These are phyloP conservation scores for Pipistrellus pygmaeus DNA, from an alignment of 2,797 vertebrate genomes.

Conservation along the genomic window DNA sequence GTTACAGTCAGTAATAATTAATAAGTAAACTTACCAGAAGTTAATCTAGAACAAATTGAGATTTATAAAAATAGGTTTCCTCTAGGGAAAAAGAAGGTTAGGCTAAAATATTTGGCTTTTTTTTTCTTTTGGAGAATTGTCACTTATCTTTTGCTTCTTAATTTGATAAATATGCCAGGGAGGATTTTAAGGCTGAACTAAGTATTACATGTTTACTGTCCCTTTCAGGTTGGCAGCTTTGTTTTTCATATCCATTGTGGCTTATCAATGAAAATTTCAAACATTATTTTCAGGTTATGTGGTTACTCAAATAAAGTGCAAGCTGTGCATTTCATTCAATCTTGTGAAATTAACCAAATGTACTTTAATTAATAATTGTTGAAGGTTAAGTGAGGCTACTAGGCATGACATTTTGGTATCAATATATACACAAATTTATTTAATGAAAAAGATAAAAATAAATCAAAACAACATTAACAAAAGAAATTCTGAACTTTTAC, in stretches of 20 bases:
- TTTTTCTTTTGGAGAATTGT: background rate
- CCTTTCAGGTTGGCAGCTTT: background rate
- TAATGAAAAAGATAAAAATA: background rate
- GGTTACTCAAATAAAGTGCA: background rate
- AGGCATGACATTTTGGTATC: background rate
- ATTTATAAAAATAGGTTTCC: background rate
- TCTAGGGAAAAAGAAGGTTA: background rate
- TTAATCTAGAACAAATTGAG: background rate
- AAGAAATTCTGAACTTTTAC: background rate
- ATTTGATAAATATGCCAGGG: background rate
- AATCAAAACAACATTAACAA: background rate
- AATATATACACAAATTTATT: background rate
- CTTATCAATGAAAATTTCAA: constrained; percentile 41
- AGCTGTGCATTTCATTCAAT: background rate
- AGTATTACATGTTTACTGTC: background rate
- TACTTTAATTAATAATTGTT: background rate
- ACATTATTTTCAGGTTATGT: background rate
- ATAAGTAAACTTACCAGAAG: background rate
- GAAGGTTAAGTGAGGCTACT: background rate
- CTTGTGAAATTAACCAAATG: background rate
- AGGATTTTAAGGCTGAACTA: background rate
- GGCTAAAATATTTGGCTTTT: background rate
- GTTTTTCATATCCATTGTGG: background rate
- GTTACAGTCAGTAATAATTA: background rate
- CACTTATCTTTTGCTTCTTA: constrained; percentile 26